phyloP scores from a whole-genome alignment of 2,113 vertebrate species.

The Ammodytes marinus region DNA sequence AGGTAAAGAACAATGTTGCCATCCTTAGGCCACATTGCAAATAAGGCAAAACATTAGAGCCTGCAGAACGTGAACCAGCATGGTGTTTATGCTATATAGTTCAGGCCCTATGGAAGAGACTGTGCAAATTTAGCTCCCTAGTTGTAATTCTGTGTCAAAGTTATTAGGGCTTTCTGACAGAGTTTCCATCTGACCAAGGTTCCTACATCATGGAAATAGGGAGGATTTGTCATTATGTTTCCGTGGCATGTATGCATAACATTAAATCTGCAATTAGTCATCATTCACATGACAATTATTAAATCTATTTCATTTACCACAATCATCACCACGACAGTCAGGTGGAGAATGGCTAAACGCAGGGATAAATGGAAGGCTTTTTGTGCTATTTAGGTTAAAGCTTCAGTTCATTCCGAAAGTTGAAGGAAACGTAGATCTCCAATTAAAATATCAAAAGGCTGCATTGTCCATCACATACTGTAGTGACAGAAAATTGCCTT shows the following conservation, averaged over 20 bases:
- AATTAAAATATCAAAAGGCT: too few relatives aligned
- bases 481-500: too few relatives aligned
- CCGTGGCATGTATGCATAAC: neutral
- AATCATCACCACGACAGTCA: neutral
- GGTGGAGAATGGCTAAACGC: neutral
- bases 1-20: neutral
- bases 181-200: neutral
- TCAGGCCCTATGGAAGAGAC: neutral
- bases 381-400: neutral
- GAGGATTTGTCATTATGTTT: neutral
- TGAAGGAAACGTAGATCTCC: neutral
- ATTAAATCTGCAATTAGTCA: neutral
- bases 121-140: neutral
- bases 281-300: neutral
- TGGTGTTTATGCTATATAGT: neutral
- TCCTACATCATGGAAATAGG: neutral
- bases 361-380: neutral
- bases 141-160: neutral
- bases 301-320: neutral
- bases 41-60: neutral
- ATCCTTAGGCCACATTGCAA: neutral
- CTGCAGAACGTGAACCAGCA: neutral
- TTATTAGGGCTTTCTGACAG: neutral
- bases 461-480: too few relatives aligned
- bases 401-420: neutral